Percentiles rank a stretch among this genome's conserved stretches.
phyloP scores from a whole-genome alignment of 2,113 vertebrate genomes.

The Melanerpes aurifrons region DNA sequence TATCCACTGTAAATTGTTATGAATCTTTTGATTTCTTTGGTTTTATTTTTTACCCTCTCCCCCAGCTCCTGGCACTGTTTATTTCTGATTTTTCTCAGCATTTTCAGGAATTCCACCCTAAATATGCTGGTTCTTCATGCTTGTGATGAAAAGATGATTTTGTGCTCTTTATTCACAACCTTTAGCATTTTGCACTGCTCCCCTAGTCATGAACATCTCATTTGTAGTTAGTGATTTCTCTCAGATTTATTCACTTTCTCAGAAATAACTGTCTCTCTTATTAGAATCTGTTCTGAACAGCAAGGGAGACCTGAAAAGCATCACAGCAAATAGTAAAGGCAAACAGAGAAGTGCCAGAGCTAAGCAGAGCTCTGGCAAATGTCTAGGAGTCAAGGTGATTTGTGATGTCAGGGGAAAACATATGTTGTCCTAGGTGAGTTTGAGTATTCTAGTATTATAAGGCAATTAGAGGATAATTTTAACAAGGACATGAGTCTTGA shows the following conservation, averaged over 20 bases:
- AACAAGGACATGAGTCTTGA: not conserved
- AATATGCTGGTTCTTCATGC: not conserved
- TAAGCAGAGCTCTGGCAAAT: not conserved
- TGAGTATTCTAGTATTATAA: not conserved
- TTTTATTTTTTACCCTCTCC: not conserved
- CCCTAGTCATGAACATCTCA: not conserved
- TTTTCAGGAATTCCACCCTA: not conserved
- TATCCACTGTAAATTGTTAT: not conserved
- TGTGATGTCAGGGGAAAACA: not conserved
- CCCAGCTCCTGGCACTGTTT: not conserved
- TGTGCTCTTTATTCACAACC: not conserved
- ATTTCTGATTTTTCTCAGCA: not conserved
- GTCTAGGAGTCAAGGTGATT: not conserved
- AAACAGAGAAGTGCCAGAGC: not conserved
- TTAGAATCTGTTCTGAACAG: not conserved
- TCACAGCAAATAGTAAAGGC: not conserved
- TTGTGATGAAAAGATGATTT: not conserved
- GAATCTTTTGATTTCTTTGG: not conserved
- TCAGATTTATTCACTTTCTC: not conserved
- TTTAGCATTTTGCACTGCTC: not conserved
- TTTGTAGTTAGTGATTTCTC: not conserved
- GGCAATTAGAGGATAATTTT: not conserved
- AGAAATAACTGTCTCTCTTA: not conserved
- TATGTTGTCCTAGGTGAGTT: not conserved
- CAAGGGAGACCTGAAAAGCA: not conserved